A percentile compares a stretch with the other conserved stretches of the same genome.
Conservation (phyloP, 2,888 invertebrate genomes). For the Athetis lepigone region DNA sequence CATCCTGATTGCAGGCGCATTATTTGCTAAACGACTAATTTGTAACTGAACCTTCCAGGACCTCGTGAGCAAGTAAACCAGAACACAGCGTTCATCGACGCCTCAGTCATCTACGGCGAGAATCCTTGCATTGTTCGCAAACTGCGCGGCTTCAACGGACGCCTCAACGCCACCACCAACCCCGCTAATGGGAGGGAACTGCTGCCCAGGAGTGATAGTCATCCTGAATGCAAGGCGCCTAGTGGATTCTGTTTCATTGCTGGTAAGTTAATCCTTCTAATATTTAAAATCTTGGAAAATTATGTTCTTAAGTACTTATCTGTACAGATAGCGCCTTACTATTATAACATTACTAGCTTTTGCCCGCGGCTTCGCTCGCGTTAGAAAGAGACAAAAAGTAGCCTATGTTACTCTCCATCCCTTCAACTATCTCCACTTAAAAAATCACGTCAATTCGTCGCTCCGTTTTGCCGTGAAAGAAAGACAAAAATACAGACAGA, state of each 20-base stretch:
- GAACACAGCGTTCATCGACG: conserved; percentile 97
- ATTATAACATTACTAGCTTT: no score
- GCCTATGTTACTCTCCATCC: no score
- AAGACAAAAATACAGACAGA: no score
- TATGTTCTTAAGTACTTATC: no score
- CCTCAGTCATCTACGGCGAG: conserved; percentile 97
- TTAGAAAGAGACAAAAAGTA: no score
- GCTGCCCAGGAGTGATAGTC: conserved; percentile 94
- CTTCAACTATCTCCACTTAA: no score
- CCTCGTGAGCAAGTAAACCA: conserved; percentile 98
- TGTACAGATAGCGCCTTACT: no score
- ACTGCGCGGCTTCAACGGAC: conserved; percentile 94
- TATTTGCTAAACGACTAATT: not conserved
- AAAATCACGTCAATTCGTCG: no score
- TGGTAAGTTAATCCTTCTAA: conserved; percentile 88
- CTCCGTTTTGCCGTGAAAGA: no score
- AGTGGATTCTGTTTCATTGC: conserved; percentile 97
- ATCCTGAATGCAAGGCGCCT: conserved; percentile 96
- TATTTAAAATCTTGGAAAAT: no score
- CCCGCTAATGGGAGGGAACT: conserved; percentile 94
- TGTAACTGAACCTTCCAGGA: conserved; percentile 83
- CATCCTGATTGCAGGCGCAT: no score
- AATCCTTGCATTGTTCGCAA: conserved; percentile 95
- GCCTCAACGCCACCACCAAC: conserved; percentile 95
- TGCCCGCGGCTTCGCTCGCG: no score